Conservation (phyloP, 2,113 vertebrate genomes). For the Progne subis region DNA sequence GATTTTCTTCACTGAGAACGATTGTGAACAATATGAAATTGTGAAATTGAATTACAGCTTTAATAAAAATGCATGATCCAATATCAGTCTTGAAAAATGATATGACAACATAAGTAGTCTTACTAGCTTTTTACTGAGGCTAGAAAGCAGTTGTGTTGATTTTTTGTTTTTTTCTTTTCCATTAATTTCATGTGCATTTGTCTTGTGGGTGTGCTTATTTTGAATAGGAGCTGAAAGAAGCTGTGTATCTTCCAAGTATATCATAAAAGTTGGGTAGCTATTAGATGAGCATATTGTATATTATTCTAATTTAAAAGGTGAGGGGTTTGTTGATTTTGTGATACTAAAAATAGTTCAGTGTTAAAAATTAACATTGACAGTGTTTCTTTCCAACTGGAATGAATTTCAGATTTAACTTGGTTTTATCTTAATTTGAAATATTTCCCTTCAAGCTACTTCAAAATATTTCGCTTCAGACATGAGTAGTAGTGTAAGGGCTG, state of each 20-base stretch:
- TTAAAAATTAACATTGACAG: neutral
- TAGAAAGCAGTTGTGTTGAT: neutral
- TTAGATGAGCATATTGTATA: neutral
- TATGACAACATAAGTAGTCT: neutral
- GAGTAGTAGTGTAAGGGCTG: neutral
- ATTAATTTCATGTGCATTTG: neutral
- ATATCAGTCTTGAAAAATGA: neutral
- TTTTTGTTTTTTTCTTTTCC: neutral
- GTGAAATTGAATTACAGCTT: neutral
- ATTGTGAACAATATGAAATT: neutral
- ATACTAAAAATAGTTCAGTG: neutral
- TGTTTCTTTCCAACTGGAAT: neutral
- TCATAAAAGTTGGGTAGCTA: neutral
- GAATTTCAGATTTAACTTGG: neutral
- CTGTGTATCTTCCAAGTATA: neutral
- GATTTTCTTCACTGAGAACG: neutral
- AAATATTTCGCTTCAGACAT: neutral
- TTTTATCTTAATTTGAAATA: neutral
- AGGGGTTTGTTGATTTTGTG: accelerated
- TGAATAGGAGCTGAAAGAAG: neutral
- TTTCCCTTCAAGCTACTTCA: neutral
- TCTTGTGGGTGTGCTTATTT: neutral
- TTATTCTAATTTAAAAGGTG: neutral
- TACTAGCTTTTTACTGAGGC: neutral
- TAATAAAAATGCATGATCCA: neutral